A percentile compares a stretch with the other conserved stretches of the same genome.
phyloP scores from a whole-genome alignment of 2,888 invertebrate species.

The Nyleta sp. region DNA sequence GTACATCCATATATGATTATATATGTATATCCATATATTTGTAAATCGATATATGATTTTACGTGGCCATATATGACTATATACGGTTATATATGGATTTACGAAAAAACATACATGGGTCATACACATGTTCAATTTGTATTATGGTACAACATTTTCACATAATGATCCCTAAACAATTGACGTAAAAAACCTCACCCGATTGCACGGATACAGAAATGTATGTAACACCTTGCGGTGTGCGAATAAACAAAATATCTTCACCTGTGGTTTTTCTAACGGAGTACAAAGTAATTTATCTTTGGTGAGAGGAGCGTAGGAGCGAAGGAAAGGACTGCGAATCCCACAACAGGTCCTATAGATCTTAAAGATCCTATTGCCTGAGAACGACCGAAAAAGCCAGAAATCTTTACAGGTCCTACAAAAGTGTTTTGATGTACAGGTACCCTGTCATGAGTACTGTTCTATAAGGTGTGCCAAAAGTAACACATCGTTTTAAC shows the following conservation, averaged over 20 bases:
- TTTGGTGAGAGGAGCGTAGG: conserved; percentile 35
- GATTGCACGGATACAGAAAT: background rate
- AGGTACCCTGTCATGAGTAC: conserved; percentile 54
- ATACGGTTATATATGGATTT: too few relatives aligned
- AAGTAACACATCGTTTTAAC: conserved; percentile 44
- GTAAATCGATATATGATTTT: too few relatives aligned
- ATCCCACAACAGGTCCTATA: conserved; percentile 65
- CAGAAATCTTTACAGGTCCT: conserved; percentile 51
- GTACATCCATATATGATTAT: too few relatives aligned
- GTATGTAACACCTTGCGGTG: background rate
- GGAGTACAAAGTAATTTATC: conserved; percentile 49
- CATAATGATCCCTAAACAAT: too few relatives aligned
- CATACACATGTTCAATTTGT: too few relatives aligned
- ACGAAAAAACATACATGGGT: too few relatives aligned
- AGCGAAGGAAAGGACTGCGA: conserved; percentile 50
- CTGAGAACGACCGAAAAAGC: conserved; percentile 43
- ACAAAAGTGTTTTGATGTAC: conserved; percentile 63
- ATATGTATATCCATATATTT: too few relatives aligned
- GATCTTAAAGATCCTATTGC: conserved; percentile 52
- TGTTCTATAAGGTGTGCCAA: conserved; percentile 54
- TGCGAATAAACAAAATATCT: conserved; percentile 35
- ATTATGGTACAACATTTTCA: too few relatives aligned
- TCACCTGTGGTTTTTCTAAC: conserved; percentile 52
- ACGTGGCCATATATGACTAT: too few relatives aligned
- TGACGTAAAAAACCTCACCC: background rate